A percentile compares a stretch with the other conserved stretches of the same genome.
Evolutionary conservation across 2,113 vertebrate species (phyloP).

Genomic region (human): DNA sequence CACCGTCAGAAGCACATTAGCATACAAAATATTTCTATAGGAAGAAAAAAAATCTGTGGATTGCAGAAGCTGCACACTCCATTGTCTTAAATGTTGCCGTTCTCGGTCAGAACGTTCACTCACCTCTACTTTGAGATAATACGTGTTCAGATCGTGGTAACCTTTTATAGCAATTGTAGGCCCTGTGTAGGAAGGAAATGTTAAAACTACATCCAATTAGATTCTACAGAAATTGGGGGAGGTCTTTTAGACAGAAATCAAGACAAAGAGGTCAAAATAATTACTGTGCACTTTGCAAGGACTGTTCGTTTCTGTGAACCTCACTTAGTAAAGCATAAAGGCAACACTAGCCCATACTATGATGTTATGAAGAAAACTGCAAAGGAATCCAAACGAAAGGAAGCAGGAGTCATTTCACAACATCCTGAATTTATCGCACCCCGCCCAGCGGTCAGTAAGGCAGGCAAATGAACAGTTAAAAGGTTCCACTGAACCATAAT

Average conservation of each 20-base stretch:
- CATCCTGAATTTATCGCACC: constrained; percentile 64
- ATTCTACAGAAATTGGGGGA: constrained; percentile 55
- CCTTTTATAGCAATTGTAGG: constrained; percentile 12
- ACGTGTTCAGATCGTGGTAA: background rate
- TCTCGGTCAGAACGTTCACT: constrained; percentile 54
- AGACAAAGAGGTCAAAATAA: constrained; percentile 76
- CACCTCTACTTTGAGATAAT: constrained; percentile 53
- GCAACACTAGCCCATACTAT: constrained; percentile 59
- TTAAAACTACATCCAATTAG: constrained; percentile 70
- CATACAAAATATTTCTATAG: constrained; percentile 72
- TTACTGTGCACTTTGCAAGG: constrained; percentile 74
- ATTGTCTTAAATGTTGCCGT: constrained; percentile 64
- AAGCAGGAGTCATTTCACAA: constrained; percentile 72
- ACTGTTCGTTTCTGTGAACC: constrained; percentile 72
- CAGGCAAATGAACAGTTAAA: constrained; percentile 84
- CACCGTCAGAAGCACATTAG: constrained; percentile 68
- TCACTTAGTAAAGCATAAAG: constrained; percentile 65
- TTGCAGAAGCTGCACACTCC: constrained; percentile 18
- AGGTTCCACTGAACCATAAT: constrained; percentile 78
- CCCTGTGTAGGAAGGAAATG: constrained; percentile 66
- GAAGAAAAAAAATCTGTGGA: background rate
- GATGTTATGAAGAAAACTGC: constrained; percentile 67
- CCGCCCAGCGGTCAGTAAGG: constrained; percentile 66
- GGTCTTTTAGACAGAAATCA: constrained; percentile 76
- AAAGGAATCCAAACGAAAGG: constrained; percentile 73